Base-by-base conservation (phyloP, 2,888 invertebrate genomes). In the Brachypterus glaber region DNA sequence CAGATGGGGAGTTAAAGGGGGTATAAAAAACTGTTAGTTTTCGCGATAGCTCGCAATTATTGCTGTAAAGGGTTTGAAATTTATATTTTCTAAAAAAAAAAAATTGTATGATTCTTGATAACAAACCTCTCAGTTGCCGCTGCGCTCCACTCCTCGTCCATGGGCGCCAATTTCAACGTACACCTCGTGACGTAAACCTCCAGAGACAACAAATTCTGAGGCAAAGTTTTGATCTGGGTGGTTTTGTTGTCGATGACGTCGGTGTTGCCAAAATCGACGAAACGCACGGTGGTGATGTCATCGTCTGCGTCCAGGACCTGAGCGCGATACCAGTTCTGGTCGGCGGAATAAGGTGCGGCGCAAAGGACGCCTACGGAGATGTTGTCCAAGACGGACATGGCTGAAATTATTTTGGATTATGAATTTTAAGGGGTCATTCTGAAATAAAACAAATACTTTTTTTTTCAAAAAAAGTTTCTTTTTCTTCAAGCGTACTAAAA, bases 311-410 rank as follows among this genome's bases (percentile, higher is more conserved):
- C 89, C 26, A 92, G 74, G 5, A 96, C 81, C 57, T 79, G 79
- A 0, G 92, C 95, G 40, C 96, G 74, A 62, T 96, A 96, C 95
- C 96, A 97, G 45, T 76, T 74, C 26, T 82, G 80, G 57, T 95
- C 90, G 2, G 77, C 79, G 0, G 79, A 75, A 60, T 88, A 93
- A 54, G 82, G 79, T 1, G 92, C 91, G 32, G 79, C 70, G 50
- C 85, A 86, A 0, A 77, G 54, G 0, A 75, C 72, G 4, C 79
- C 79, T 38, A 75, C 67, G 30, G 76, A 74, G 2, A 74, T 70
- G 36, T 61, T 73, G 38, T 72, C 71, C 7, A 81, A 59, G 24
- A 73, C 69, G 0, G 70, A 58, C 56, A 76, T 70, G 1, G 62
- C 27, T 11, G 27, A 11, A 5, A n/a, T n/a, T n/a, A n/a, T n/a